These are phyloP conservation scores for Anguilla japonica DNA, from an alignment of 2,113 vertebrate species.

Conservation along the genomic window DNA sequence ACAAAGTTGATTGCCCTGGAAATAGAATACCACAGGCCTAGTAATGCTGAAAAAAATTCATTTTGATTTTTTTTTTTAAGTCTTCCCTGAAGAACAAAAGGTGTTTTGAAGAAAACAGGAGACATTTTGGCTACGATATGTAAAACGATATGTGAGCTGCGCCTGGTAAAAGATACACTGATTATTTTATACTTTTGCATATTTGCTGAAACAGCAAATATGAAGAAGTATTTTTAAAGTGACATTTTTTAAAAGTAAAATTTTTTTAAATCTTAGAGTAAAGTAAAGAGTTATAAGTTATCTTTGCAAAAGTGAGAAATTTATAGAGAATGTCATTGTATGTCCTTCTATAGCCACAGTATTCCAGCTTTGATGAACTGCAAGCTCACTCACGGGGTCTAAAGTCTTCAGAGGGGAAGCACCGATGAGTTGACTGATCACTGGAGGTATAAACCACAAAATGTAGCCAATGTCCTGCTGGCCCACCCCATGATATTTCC, in stretches of 20 bases:
- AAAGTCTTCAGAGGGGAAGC: neutral
- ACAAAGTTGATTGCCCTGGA: constrained; percentile 21
- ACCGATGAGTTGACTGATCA: neutral
- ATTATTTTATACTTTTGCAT: too few relatives aligned
- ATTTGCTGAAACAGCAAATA: neutral
- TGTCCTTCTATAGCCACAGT: neutral
- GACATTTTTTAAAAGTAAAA: neutral
- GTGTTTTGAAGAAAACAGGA: constrained; percentile 14
- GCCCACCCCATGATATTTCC: neutral
- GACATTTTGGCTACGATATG: constrained; percentile 19
- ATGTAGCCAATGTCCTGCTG: neutral
- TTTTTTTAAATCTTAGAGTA: too few relatives aligned
- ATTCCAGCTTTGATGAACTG: neutral
- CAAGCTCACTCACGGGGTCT: neutral
- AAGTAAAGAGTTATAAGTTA: too few relatives aligned
- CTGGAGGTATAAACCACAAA: neutral
- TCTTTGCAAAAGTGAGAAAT: too few relatives aligned
- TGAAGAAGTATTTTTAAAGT: neutral
- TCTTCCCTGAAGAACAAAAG: constrained; percentile 16
- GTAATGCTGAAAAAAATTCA: neutral
- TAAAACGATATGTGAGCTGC: neutral
- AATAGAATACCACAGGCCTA: constrained; percentile 8
- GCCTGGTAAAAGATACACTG: neutral
- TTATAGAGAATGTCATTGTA: neutral
- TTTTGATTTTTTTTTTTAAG: neutral